Percentiles rank a stretch among this genome's conserved stretches.
These are phyloP conservation scores for Epicauta chinensis DNA, from an alignment of 1,140 invertebrate species.

Conservation along the genomic window DNA sequence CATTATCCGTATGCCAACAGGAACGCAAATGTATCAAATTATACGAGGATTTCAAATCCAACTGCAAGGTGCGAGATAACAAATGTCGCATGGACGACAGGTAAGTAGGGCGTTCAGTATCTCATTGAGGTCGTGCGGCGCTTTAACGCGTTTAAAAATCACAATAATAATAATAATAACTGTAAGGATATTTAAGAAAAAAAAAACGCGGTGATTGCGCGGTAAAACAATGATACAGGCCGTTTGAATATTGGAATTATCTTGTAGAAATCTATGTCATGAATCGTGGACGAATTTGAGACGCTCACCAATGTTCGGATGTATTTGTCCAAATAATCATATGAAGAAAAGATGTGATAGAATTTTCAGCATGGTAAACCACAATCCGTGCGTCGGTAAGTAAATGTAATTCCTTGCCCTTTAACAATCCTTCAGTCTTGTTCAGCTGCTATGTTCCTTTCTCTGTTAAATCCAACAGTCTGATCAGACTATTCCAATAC, in stretches of 20 bases:
- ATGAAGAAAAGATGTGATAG: slow-evolving; percentile 80
- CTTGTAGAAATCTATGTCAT: slow-evolving; percentile 69
- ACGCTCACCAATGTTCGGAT: slow-evolving; percentile 80
- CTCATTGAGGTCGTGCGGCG: neutral
- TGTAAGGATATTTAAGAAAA: too few relatives aligned
- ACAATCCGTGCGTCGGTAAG: slow-evolving; percentile 89
- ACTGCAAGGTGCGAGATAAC: slow-evolving; percentile 75
- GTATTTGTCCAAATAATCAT: slow-evolving; percentile 83
- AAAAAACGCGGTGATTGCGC: too few relatives aligned
- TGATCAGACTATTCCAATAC: slow-evolving; percentile 14
- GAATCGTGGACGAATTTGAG: slow-evolving; percentile 77
- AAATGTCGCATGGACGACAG: slow-evolving; percentile 82
- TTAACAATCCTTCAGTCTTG: neutral
- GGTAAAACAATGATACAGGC: too few relatives aligned
- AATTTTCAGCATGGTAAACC: slow-evolving; percentile 79
- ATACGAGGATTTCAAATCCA: slow-evolving; percentile 76
- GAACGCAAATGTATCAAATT: slow-evolving; percentile 68
- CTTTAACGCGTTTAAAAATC: slow-evolving; percentile 3
- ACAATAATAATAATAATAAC: too few relatives aligned
- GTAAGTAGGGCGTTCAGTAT: slow-evolving; percentile 47
- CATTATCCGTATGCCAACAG: slow-evolving; percentile 71
- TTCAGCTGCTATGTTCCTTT: neutral
- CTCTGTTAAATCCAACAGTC: slow-evolving; percentile 5
- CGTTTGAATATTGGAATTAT: slow-evolving; percentile 7
- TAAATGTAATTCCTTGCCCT: slow-evolving; percentile 32